phyloP scores from a whole-genome alignment of 2,888 invertebrate genomes.

The Silvanus unidentatus region DNA sequence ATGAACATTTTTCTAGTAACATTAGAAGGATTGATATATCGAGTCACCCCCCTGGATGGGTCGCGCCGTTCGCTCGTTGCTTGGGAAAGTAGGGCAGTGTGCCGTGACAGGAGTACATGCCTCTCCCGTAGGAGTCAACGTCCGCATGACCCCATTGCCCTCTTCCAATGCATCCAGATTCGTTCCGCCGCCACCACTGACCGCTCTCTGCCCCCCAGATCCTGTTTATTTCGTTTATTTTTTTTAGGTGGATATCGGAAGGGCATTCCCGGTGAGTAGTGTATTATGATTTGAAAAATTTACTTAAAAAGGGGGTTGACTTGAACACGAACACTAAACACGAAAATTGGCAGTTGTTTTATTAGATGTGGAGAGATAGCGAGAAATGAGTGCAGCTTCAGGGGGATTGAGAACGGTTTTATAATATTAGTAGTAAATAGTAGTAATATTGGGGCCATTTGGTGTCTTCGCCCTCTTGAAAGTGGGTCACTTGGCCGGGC shows the following conservation, averaged over 20 bases:
- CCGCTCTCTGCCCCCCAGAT: background rate
- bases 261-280: background rate
- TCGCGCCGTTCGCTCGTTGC: conserved; percentile 21
- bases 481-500: conserved; percentile 34
- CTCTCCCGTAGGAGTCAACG: conserved; percentile 33
- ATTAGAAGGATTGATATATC: too few species aligned
- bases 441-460: conserved; percentile 18
- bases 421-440: conserved; percentile 10
- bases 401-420: background rate
- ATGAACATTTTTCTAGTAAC: too few species aligned
- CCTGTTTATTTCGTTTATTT: conserved; percentile 1
- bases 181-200: conserved; percentile 12
- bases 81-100: conserved; percentile 41
- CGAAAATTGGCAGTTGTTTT: too few species aligned
- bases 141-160: conserved; percentile 24
- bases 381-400: too few species aligned
- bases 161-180: conserved; percentile 8
- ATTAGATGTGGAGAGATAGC: too few species aligned
- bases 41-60: conserved; percentile 26
- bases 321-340: too few species aligned
- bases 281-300: too few species aligned
- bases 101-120: conserved; percentile 30
- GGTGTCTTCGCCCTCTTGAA: conserved; percentile 35
- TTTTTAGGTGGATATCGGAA: background rate
- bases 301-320: too few species aligned